phyloP scores from a whole-genome alignment of 37 sponge, comb jelly and placozoan species.

The Tethya wilhelma region DNA sequence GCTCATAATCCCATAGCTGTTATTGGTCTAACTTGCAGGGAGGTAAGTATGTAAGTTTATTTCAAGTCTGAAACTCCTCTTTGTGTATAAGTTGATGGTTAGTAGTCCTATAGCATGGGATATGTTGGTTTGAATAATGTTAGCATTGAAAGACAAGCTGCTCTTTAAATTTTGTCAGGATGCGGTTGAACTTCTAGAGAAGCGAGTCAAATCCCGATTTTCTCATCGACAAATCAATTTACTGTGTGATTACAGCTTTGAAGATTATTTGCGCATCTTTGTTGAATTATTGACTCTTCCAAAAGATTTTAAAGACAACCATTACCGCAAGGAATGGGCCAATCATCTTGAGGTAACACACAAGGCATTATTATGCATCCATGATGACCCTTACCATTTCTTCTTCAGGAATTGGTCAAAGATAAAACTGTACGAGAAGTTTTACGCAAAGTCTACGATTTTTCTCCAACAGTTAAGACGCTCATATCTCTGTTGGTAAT shows the following conservation, averaged over 20 bases:
- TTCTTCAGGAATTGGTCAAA: constrained; percentile 15
- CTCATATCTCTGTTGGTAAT: constrained; percentile 49
- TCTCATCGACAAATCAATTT: constrained; percentile 83
- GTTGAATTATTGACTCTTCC: constrained; percentile 59
- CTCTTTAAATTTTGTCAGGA: constrained; percentile 61
- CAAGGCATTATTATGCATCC: too few species aligned
- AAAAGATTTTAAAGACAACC: neutral
- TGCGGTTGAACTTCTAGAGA: constrained; percentile 91
- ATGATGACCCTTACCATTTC: neutral
- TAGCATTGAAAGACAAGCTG: neutral
- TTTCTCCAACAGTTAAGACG: constrained; percentile 5
- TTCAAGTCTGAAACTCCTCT: neutral
- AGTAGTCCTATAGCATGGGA: neutral
- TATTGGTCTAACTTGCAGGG: constrained; percentile 82
- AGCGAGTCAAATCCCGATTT: constrained; percentile 93
- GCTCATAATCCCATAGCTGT: constrained; percentile 78
- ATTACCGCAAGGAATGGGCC: constrained; percentile 34
- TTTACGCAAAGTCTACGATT: constrained; percentile 2
- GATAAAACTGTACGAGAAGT: constrained; percentile 8
- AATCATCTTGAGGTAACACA: constrained; percentile 38
- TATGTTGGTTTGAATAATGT: neutral
- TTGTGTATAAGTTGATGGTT: neutral
- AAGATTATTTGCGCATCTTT: constrained; percentile 59
- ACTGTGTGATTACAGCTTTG: constrained; percentile 61
- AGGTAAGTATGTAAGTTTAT: constrained; percentile 42